Percentiles rank a stretch among this genome's conserved stretches.
Evolutionary conservation across 2,888 invertebrate species (phyloP).

Genomic region (Pedicia rivosa): DNA sequence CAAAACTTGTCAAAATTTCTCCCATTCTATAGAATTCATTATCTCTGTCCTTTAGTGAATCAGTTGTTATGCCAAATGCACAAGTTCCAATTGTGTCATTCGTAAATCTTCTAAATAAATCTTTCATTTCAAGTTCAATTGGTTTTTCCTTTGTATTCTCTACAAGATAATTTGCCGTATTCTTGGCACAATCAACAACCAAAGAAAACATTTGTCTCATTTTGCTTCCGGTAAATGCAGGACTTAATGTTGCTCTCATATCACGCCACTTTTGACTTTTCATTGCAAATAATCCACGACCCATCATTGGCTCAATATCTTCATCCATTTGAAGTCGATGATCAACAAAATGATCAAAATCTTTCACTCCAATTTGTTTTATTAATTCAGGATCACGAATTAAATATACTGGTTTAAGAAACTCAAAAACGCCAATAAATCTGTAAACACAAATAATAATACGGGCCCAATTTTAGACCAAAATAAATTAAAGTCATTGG

Average conservation of each 20-base stretch:
- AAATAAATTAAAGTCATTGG: too few relatives aligned
- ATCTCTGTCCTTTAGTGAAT: slow-evolving; percentile 34
- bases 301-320: slow-evolving; percentile 7
- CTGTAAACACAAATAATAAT: too few relatives aligned
- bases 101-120: slow-evolving; percentile 20
- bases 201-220: slow-evolving; percentile 19
- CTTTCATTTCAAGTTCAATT: slow-evolving; percentile 16
- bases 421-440: too few relatives aligned
- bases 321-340: slow-evolving; percentile 6
- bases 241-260: slow-evolving; percentile 21
- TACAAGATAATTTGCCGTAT: neutral
- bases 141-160: slow-evolving; percentile 15
- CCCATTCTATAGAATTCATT: slow-evolving; percentile 38
- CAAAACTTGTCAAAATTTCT: slow-evolving; percentile 26
- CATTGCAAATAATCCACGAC: slow-evolving; percentile 8
- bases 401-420: too few relatives aligned
- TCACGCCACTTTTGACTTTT: slow-evolving; percentile 18
- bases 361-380: slow-evolving; percentile 1
- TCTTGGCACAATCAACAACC: slow-evolving; percentile 1
- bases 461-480: too few relatives aligned
- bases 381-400: slow-evolving; percentile 4
- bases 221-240: slow-evolving; percentile 23
- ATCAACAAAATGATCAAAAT: neutral
- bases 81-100: slow-evolving; percentile 28
- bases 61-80: slow-evolving; percentile 31